Evolutionary conservation across 1,140 invertebrate genomes (phyloP).

Genomic region (Drosophila sp.): DNA sequence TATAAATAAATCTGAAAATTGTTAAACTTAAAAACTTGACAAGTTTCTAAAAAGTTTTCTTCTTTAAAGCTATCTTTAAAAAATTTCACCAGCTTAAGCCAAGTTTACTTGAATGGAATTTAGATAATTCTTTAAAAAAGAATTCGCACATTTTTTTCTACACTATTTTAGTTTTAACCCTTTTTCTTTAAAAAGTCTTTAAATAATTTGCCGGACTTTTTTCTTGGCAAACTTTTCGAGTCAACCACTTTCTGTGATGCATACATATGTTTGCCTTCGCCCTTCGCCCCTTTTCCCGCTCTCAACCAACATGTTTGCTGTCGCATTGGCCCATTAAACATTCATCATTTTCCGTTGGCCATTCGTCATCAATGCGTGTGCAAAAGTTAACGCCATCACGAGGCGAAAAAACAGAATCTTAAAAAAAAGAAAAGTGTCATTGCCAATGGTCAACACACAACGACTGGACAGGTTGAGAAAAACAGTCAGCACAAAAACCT

Average conservation of each 20-base stretch:
- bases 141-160: too few species aligned
- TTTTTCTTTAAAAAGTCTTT: too few species aligned
- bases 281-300: neutral
- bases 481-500: conserved; percentile 6
- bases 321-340: conserved; percentile 74
- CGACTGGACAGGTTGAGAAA: conserved; percentile 2
- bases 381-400: conserved; percentile 59
- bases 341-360: conserved; percentile 73
- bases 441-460: neutral
- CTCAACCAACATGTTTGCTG: conserved; percentile 60
- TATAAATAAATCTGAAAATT: too few species aligned
- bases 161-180: too few species aligned
- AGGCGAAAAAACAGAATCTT: neutral
- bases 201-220: neutral
- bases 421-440: conserved; percentile 6
- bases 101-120: too few species aligned
- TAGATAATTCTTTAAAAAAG: too few species aligned
- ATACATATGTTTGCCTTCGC: conserved; percentile 3
- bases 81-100: too few species aligned
- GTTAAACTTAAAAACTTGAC: too few species aligned
- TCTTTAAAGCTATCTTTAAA: too few species aligned
- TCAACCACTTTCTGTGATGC: conserved; percentile 2
- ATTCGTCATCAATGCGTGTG: conserved; percentile 76
- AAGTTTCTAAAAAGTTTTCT: too few species aligned
- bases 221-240: conserved; percentile 1